A percentile compares a stretch with the other conserved stretches of the same genome.
These are phyloP conservation scores for Allobates femoralis DNA, from an alignment of 2,797 vertebrate species.

Conservation along the genomic window DNA sequence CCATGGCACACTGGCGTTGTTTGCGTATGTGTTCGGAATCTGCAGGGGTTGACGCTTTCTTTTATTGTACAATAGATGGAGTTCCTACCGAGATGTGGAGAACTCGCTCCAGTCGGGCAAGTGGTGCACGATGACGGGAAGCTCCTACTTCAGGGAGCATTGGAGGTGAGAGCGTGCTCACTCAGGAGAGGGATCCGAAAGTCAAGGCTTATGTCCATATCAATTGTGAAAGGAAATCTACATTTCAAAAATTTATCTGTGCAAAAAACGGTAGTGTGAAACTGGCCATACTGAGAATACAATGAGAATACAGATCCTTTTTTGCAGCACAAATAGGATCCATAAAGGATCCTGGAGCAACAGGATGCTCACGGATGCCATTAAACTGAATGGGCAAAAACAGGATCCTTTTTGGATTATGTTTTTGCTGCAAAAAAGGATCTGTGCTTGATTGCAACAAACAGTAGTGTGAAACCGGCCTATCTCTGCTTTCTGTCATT, in stretches of 20 bases:
- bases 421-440: too few relatives aligned
- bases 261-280: too few relatives aligned
- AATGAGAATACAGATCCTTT: too few relatives aligned
- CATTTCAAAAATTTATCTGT: neutral
- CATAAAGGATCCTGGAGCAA: too few relatives aligned
- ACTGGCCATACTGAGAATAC: too few relatives aligned
- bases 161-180: constrained; percentile 84
- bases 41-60: neutral
- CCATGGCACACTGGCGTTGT: neutral
- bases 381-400: too few relatives aligned
- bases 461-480: too few relatives aligned
- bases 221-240: neutral
- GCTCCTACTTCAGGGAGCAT: constrained; percentile 87
- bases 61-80: constrained; percentile 83
- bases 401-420: too few relatives aligned
- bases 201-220: neutral
- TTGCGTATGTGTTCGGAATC: neutral
- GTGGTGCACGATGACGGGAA: constrained; percentile 93
- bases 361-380: too few relatives aligned
- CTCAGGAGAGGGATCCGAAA: too few relatives aligned
- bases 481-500: neutral
- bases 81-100: constrained; percentile 91
- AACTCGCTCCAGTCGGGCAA: constrained; percentile 87
- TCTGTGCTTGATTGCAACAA: too few relatives aligned
- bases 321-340: too few relatives aligned